phyloP scores from a whole-genome alignment of 2,888 invertebrate genomes.

The Heliconius aoede region DNA sequence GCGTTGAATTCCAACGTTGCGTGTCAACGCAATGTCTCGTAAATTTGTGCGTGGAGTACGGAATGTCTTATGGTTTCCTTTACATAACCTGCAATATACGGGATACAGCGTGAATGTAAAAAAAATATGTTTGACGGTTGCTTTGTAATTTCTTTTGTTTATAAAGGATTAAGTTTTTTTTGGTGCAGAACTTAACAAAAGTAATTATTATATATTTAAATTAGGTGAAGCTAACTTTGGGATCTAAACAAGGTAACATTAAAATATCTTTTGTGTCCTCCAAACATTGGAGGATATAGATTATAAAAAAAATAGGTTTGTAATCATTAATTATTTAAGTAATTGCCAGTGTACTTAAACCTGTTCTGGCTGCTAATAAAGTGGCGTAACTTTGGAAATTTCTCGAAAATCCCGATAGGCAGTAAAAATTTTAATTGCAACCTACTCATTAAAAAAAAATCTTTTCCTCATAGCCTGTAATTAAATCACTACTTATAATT shows the following conservation, averaged over 20 bases:
- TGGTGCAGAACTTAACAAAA: no score
- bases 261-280: no score
- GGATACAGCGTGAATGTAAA: neutral
- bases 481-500: conserved; percentile 34
- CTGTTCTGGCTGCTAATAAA: neutral
- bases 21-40: no score
- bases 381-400: conserved; percentile 8
- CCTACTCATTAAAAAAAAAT: conserved; percentile 11
- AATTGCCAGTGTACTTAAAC: neutral
- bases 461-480: conserved; percentile 31
- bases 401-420: conserved; percentile 8
- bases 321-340: no score
- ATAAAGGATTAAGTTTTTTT: no score
- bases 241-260: no score
- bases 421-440: conserved; percentile 27
- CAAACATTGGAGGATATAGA: no score
- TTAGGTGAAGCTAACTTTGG: no score
- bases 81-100: neutral
- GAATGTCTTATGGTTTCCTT: neutral
- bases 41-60: neutral
- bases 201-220: no score
- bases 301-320: no score
- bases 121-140: neutral
- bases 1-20: no score
- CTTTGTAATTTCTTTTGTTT: no score